Conservation (phyloP, 2,113 vertebrate species). For the Laterallus jamaicensis region DNA sequence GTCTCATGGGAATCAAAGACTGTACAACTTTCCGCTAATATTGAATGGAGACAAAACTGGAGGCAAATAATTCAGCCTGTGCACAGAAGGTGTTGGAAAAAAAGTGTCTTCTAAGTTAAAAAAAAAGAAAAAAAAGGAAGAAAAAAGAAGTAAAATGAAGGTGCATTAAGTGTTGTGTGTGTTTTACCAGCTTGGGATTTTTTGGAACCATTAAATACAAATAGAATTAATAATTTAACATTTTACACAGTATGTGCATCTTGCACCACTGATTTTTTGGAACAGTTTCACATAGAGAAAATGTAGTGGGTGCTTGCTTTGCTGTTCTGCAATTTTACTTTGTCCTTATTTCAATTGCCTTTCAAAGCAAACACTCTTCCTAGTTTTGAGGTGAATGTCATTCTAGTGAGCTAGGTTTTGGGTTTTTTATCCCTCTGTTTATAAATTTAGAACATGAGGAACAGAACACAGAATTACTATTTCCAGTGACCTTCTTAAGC, state of each 20-base stretch:
- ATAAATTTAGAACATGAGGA: not conserved
- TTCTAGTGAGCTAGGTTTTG: not conserved
- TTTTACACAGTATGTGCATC: slow-evolving; percentile 38
- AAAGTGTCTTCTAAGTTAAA: not conserved
- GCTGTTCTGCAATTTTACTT: slow-evolving; percentile 53
- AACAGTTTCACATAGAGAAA: slow-evolving; percentile 28
- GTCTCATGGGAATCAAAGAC: not conserved
- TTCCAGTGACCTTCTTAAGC: not conserved
- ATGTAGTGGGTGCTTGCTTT: slow-evolving; percentile 40
- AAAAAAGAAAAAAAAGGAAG: not conserved
- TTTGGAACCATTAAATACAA: slow-evolving; percentile 52
- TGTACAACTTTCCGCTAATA: not conserved
- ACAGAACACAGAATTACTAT: not conserved
- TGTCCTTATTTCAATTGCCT: slow-evolving; percentile 10
- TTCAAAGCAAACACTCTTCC: not conserved
- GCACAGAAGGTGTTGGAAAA: not conserved
- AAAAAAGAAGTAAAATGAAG: not conserved
- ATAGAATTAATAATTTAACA: slow-evolving; percentile 64
- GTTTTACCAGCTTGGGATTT: slow-evolving; percentile 8
- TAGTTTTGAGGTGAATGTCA: not conserved
- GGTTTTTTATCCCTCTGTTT: not conserved
- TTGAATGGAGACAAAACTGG: not conserved
- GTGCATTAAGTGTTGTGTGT: not conserved
- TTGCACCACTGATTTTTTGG: slow-evolving; percentile 60
- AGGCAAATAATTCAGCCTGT: not conserved